Evolutionary conservation across 2,113 vertebrate genomes (phyloP), one percentile per base, ranked within the genome.

Genomic region (Aptenodytes patagonicus): DNA sequence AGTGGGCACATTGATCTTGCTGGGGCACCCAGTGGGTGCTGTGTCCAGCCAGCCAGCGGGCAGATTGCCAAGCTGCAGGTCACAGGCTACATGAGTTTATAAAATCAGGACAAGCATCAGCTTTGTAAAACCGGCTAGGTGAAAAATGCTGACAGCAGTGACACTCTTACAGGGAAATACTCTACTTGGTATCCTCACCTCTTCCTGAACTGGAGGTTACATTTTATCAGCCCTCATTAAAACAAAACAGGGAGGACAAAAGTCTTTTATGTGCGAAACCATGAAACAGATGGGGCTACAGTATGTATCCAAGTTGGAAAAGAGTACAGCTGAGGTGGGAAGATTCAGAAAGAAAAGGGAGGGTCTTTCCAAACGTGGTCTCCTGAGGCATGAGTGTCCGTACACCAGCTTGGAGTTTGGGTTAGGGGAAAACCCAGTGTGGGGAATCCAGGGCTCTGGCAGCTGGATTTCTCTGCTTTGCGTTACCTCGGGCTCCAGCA

Each of bases 361-460:
- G 61, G 9, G 5, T 82, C 34, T 89, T 84, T 78, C 68, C 64
- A 69, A 4, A 42, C 0, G 0, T 25, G 62, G 3, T 80, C 12
- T 91, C 47, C 15, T 20, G 40, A 72, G 70, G 36, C 52, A 4
- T 3, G 19, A 62, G 19, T 17, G 31, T 65, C 32, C 5, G 0
- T 55, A 21, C 31, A 18, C 40, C 46, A 47, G 51, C 34, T n/a
- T 2, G 10, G 54, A 10, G 12, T 16, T 10, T 3, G 36, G 38
- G 16, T 26, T 12, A 7, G 62, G 47, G 46, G 36, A 52, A 44
- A 54, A 6, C 7, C 4, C 29, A 2, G 0, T 0, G 6, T 29
- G 64, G 58, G 28, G 57, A 13, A 21, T 4, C 7, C 88, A 66
- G 55, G n/a, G 17, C 55, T 51, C 47, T 62, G 64, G 51, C 68